phyloP scores from a whole-genome alignment of 2,888 invertebrate genomes.

The Podotricha telesiphe region DNA sequence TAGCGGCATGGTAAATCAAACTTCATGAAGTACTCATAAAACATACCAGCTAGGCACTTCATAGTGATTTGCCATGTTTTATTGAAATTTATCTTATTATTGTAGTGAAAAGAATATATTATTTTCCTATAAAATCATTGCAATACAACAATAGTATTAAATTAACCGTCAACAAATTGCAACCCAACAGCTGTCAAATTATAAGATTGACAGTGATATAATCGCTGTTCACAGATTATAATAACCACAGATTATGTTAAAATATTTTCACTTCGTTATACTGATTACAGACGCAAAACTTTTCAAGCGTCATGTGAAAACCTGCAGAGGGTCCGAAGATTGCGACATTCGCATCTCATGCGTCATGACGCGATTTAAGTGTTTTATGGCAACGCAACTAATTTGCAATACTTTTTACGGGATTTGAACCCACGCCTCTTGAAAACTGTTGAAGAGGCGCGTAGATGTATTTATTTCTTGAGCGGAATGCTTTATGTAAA shows the following conservation, averaged over 20 bases:
- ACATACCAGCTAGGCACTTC: slow-evolving; percentile 95
- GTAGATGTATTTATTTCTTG: too few relatives aligned
- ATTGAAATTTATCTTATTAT: slow-evolving; percentile 12
- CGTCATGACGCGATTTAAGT: too few relatives aligned
- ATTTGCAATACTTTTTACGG: too few relatives aligned
- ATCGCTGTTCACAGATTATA: not conserved
- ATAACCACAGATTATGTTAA: not conserved
- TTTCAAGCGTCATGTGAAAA: too few relatives aligned
- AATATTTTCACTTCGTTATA: too few relatives aligned
- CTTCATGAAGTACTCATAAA: slow-evolving; percentile 29
- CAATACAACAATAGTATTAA: slow-evolving; percentile 12
- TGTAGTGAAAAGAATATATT: slow-evolving; percentile 7
- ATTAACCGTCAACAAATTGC: not conserved
- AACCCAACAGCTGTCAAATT: slow-evolving; percentile 22
- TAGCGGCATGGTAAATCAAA: slow-evolving; percentile 46
- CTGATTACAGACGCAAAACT: too few relatives aligned
- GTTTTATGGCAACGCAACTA: too few relatives aligned
- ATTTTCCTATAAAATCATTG: slow-evolving; percentile 19
- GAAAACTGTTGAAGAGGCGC: too few relatives aligned
- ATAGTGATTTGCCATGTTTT: slow-evolving; percentile 92
- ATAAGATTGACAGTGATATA: slow-evolving; percentile 11
- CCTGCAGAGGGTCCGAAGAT: too few relatives aligned
- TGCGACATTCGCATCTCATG: too few relatives aligned
- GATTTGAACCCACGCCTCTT: too few relatives aligned
- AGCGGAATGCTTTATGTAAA: too few relatives aligned